These are phyloP conservation scores for Girardinus metallicus DNA, from an alignment of 2,797 vertebrate species.

Conservation along the genomic window DNA sequence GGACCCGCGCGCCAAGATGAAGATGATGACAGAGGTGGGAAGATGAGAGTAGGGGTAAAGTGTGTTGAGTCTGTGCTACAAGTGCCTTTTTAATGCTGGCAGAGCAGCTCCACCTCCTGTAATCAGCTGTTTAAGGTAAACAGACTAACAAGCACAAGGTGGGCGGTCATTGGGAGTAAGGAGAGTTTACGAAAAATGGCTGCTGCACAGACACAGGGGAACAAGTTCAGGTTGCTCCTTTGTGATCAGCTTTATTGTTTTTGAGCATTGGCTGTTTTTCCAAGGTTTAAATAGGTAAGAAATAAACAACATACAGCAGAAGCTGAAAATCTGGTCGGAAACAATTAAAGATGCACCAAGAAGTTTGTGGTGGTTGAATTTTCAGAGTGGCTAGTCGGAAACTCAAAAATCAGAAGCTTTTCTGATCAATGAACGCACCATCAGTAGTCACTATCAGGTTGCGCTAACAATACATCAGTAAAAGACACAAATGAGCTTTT, in stretches of 20 bases:
- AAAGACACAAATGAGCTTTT: neutral
- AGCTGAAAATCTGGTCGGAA: neutral
- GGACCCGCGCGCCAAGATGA: neutral
- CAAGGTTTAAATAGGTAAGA: neutral
- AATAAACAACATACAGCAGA: neutral
- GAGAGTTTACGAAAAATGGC: neutral
- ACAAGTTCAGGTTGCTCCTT: neutral
- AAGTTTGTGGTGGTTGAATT: neutral
- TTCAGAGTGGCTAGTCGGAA: neutral
- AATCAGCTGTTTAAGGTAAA: constrained; percentile 24
- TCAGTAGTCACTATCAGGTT: too few relatives aligned
- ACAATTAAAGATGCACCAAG: neutral
- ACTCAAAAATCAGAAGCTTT: neutral
- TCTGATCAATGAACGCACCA: neutral
- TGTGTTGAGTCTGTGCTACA: constrained; percentile 4
- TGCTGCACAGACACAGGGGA: neutral
- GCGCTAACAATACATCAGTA: neutral
- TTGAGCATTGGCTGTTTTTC: neutral
- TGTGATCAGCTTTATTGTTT: neutral
- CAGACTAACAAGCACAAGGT: constrained; percentile 3
- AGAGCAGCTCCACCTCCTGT: constrained; percentile 12
- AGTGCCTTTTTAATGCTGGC: neutral
- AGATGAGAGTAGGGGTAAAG: constrained; percentile 4
- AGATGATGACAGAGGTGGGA: constrained; percentile 12
- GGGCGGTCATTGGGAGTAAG: neutral